Conservation (phyloP, 2,113 vertebrate genomes). For the Tragelaphus scriptus region DNA sequence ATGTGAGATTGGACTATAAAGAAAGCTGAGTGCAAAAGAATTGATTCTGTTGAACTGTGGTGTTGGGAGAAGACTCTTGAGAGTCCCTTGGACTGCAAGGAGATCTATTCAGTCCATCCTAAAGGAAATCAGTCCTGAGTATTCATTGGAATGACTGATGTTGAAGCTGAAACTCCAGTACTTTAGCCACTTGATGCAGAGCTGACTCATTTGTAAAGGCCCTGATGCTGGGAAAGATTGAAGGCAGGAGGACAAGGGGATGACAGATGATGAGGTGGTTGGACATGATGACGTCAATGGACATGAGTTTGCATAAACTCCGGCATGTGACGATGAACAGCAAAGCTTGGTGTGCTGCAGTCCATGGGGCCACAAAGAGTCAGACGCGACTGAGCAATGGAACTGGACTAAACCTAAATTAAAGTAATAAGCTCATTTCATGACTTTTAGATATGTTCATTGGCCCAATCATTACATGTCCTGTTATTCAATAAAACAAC, state of each 20-base stretch:
- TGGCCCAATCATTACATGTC: background rate
- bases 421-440: background rate
- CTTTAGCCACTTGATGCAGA: background rate
- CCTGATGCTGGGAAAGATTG: background rate
- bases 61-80: background rate
- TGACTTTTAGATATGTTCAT: background rate
- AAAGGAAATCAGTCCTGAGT: background rate
- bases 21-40: background rate
- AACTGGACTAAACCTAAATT: background rate
- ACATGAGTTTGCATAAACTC: background rate
- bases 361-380: background rate
- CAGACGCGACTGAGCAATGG: accelerated
- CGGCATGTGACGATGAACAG: background rate
- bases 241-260: background rate
- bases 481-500: background rate
- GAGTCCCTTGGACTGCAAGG: background rate
- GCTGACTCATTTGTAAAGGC: background rate
- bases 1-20: background rate
- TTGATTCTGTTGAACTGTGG: background rate
- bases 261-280: background rate
- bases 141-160: background rate
- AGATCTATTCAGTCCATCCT: background rate
- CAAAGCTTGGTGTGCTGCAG: background rate
- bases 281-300: background rate
- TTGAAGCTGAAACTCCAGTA: background rate